Base-by-base conservation (phyloP, 2,797 vertebrate genomes). In the Chrysocyon brachyurus region DNA sequence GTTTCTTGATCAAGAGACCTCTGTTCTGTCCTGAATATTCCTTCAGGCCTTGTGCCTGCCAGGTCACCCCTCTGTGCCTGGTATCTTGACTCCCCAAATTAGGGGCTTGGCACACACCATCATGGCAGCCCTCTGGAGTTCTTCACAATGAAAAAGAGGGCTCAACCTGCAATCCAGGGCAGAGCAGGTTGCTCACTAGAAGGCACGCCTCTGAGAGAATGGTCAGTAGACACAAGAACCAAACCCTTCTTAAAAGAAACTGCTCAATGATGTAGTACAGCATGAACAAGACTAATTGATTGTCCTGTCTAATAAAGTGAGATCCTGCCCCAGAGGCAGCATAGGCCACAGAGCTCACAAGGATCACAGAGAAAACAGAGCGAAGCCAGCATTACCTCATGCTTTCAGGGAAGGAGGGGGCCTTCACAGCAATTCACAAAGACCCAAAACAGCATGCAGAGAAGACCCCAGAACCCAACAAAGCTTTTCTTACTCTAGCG, bases 371-470 rank as follows among this genome's bases (percentile, higher is more conserved):
- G 92, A 49, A 91, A 63, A 33, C 0, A 21, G 7, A 33, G 22
- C 0, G 2, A 85, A 46, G 17, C 2, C 0, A 0, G n/a, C 40
- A 1, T 26, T 7, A 5, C 12, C 16, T 11, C 28, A 10, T 1
- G 3, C 36, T 46, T 46, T n/a, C 17, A 6, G 82, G 24, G 14
- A 49, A 49, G 46, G 40, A 22, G 66, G 26, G 56, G 26, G 36
- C 61, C 52, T n/a, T 2, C 2, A 0, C 6, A 11, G 24, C 36
- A 9, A 28, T 10, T 12, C 31, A 10, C 64, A 6, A 68, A 82
- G 59, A 68, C 3, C 33, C 2, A 0, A 26, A 73, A 56, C 19
- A 31, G 59, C 57, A 2, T 2, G 6, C 54, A 54, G 16, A 49
- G 61, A 63, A 36, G 64, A 36, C 33, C 49, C 12, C 4, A 63